Conservation (phyloP, 2,888 invertebrate species). For the Andricus curvator region DNA sequence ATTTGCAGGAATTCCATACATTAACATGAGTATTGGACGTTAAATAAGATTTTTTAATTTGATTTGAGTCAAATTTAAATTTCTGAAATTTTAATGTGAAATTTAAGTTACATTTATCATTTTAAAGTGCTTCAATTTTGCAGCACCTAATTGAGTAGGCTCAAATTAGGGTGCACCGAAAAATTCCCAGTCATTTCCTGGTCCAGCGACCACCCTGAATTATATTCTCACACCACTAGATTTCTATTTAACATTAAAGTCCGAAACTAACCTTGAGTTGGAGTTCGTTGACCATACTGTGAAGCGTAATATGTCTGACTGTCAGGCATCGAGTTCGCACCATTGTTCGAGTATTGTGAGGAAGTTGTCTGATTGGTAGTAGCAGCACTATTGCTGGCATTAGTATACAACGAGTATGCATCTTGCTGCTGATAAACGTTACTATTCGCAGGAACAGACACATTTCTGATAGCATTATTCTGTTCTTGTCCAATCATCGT, state of each 20-base stretch:
- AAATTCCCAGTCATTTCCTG: no score
- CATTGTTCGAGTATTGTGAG: conserved; percentile 64
- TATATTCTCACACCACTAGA: no score
- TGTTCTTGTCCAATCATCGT: conserved; percentile 52
- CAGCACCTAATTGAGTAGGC: no score
- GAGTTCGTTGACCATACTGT: conserved; percentile 64
- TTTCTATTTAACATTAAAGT: background rate
- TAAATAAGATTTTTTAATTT: no score
- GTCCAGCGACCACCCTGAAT: no score
- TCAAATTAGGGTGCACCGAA: no score
- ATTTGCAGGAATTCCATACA: no score
- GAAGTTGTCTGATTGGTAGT: conserved; percentile 71
- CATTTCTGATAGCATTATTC: background rate
- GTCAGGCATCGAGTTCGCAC: conserved; percentile 52
- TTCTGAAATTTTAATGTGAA: no score
- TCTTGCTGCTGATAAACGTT: conserved; percentile 54
- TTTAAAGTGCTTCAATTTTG: no score
- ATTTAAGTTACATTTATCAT: no score
- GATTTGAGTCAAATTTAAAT: no score
- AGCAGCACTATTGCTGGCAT: conserved; percentile 65
- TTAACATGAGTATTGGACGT: no score
- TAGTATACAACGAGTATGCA: conserved; percentile 67
- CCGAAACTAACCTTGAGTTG: conserved; percentile 60
- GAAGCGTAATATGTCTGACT: conserved; percentile 66
- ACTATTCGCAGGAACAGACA: conserved; percentile 32